Evolutionary conservation across 2,113 vertebrate genomes (phyloP).

Genomic region (Seriola quinqueradiata): DNA sequence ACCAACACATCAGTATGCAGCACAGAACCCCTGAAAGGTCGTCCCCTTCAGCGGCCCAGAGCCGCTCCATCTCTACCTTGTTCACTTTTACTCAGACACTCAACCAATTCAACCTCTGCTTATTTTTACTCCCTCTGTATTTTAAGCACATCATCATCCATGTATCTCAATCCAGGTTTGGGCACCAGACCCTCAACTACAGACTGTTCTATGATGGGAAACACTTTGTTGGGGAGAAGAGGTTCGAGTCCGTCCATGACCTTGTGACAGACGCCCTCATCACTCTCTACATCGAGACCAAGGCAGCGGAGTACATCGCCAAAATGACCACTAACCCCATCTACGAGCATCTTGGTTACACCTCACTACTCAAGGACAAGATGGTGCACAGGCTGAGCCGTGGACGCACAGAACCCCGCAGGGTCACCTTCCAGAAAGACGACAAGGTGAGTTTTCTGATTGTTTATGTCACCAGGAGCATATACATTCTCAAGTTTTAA

Average conservation of each 20-base stretch:
- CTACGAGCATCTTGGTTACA: conserved; percentile 96
- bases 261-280: conserved; percentile 98
- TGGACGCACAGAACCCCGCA: conserved; percentile 88
- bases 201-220: conserved; percentile 97
- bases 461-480: not conserved
- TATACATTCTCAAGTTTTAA: not conserved
- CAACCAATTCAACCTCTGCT: not conserved
- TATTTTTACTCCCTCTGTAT: not conserved
- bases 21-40: conserved; percentile 16
- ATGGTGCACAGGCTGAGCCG: conserved; percentile 90
- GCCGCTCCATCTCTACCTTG: not conserved
- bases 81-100: not conserved
- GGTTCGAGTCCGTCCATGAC: conserved; percentile 97
- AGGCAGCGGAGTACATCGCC: conserved; percentile 97
- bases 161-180: conserved; percentile 86
- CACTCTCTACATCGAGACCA: conserved; percentile 97
- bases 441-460: conserved; percentile 88
- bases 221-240: conserved; percentile 98
- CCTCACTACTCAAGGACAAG: conserved; percentile 94
- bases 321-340: conserved; percentile 99
- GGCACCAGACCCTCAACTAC: conserved; percentile 97
- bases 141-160: not conserved
- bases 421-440: conserved; percentile 89
- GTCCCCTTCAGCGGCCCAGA: not conserved
- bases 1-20: conserved; percentile 49